Conservation (phyloP, 1,140 invertebrate species). For the Drosophila repleta region DNA sequence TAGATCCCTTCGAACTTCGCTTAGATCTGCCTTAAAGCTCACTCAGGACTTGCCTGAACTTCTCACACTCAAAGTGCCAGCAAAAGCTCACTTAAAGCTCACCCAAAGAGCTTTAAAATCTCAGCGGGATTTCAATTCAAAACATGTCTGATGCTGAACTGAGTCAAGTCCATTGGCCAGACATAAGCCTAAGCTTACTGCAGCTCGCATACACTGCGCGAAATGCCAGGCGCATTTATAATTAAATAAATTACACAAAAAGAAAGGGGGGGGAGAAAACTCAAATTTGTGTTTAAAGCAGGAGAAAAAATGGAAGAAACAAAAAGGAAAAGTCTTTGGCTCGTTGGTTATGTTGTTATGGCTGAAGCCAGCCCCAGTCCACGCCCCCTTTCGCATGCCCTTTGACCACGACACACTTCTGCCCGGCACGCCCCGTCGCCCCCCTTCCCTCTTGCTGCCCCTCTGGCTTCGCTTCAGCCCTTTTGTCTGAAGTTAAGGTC, state of each 20-base stretch:
- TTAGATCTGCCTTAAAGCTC: too few species aligned
- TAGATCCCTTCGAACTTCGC: too few species aligned
- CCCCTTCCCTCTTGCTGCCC: neutral
- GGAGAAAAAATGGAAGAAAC: neutral
- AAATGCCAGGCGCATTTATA: constrained; percentile 12
- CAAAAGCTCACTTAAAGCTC: too few species aligned
- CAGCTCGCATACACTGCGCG: neutral
- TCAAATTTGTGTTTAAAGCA: neutral
- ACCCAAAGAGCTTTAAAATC: too few species aligned
- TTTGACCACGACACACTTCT: too few species aligned
- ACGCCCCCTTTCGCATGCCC: neutral
- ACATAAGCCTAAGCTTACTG: constrained; percentile 10
- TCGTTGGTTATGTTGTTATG: constrained; percentile 21
- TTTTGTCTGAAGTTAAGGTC: constrained; percentile 14
- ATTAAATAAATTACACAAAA: constrained; percentile 25
- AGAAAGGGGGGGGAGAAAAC: neutral
- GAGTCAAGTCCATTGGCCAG: neutral
- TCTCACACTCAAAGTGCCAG: too few species aligned
- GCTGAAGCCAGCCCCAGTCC: constrained; percentile 1
- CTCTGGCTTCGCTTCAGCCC: neutral
- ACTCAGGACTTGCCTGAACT: too few species aligned
- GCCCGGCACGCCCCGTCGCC: neutral
- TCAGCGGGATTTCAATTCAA: too few species aligned
- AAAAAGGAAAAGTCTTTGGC: constrained; percentile 9
- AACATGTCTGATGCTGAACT: too few species aligned